These are phyloP conservation scores for Anisognathus igniventris DNA, from an alignment of 2,797 vertebrate genomes.

Conservation along the genomic window DNA sequence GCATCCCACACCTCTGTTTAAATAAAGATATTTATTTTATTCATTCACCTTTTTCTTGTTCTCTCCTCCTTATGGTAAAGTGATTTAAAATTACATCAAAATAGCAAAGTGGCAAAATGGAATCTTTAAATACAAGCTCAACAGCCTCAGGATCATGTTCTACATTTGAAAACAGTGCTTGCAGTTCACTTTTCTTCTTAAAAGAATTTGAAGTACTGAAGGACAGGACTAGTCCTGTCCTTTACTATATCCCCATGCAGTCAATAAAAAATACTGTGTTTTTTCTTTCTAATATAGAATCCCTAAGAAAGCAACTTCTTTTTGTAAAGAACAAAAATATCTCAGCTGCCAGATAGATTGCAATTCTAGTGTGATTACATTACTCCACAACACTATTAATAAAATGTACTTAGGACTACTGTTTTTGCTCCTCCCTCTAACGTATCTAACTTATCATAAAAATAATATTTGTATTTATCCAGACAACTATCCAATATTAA, in stretches of 20 bases:
- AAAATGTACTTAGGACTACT: not conserved
- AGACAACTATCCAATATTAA: slow-evolving; percentile 33
- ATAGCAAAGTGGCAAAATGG: not conserved
- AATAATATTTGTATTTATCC: not conserved
- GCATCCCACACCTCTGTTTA: not conserved
- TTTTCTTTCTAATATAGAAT: not conserved
- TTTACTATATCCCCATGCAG: not conserved
- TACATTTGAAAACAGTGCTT: not conserved
- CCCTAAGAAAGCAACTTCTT: not conserved
- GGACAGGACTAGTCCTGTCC: not conserved
- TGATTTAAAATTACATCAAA: slow-evolving; percentile 35
- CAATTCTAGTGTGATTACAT: slow-evolving; percentile 9
- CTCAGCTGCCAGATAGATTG: not conserved
- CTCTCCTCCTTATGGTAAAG: slow-evolving; percentile 25
- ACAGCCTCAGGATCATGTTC: not conserved
- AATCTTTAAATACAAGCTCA: slow-evolving; percentile 37
- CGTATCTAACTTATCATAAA: not conserved
- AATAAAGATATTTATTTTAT: not conserved
- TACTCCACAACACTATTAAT: not conserved
- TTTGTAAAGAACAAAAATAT: not conserved
- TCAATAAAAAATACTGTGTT: not conserved
- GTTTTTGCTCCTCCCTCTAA: slow-evolving; percentile 42
- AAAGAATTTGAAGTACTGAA: not conserved
- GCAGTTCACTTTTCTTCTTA: slow-evolving; percentile 10
- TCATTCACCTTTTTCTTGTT: slow-evolving; percentile 19